Evolutionary conservation across 2,113 vertebrate genomes (phyloP), one percentile per base, ranked within the genome.

Genomic region (Tenebrosternarchus preto): DNA sequence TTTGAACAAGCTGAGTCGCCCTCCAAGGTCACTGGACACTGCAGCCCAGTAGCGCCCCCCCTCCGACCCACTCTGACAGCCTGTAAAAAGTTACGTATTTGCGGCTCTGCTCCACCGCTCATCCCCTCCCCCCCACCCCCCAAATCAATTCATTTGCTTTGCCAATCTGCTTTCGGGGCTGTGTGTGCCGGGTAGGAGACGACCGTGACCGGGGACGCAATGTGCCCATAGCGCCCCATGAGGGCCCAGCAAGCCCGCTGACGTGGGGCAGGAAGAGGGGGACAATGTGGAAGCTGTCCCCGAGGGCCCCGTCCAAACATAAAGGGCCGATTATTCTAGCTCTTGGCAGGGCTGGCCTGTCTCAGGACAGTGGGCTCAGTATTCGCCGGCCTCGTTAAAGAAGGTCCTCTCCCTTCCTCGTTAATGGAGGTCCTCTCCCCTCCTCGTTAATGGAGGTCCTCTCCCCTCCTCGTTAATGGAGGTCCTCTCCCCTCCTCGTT

Each of bases 311-410:
- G 87, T 86, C 78, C 86, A 86, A 79, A 84, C 88, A 93, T 91
- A 93, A 92, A 90, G 90, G 87, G 85, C 79, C 80, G 83, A 91
- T 93, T 93, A 90, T 91, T 56, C 84, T 63, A 24, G 78, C 66
- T 56, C 75, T 89, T 91, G 91, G 90, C 78, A 81, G 69, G 59
- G 43, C 76, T 83, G 89, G 87, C 17, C 33, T 16, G 46, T 25
- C 1, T 2, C 5, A 36, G 66, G 88, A 92, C 90, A 90, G 85
- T 90, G 88, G 81, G 83, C 87, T 88, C 90, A 85, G 92, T 92
- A 88, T 93, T 88, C 88, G 81, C 79, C 76, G 20, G 70, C 22
- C 73, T 81, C 50, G 59, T 76, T 81, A 76, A 64, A 76, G 36
- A 8, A 76, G 39, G 2, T 87, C 86, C 85, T 86, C 87, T 88